A percentile compares a stretch with the other conserved stretches of the same genome.
phyloP scores from a whole-genome alignment of 2,888 invertebrate genomes.

The Quadriops clusia region DNA sequence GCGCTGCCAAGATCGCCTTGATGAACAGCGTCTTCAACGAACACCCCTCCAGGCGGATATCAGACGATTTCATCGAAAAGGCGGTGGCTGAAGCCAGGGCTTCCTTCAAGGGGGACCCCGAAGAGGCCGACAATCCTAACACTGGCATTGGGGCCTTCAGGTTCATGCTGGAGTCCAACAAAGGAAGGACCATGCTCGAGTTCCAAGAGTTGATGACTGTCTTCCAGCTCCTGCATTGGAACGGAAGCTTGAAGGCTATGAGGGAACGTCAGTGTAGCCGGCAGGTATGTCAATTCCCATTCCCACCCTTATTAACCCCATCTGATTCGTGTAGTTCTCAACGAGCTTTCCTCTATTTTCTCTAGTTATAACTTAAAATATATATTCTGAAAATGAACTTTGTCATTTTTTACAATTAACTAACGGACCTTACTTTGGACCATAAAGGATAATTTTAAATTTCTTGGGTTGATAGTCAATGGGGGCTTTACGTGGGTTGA shows the following conservation, averaged over 20 bases:
- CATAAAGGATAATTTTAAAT: too few species aligned
- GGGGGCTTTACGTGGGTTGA: too few species aligned
- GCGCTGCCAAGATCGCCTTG: conserved; percentile 88
- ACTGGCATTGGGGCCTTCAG: conserved; percentile 64
- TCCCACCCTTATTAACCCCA: too few species aligned
- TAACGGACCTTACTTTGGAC: too few species aligned
- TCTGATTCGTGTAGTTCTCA: too few species aligned
- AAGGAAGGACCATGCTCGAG: conserved; percentile 89
- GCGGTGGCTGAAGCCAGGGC: conserved; percentile 85
- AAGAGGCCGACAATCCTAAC: conserved; percentile 52
- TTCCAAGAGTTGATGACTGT: conserved; percentile 98
- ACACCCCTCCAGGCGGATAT: conserved; percentile 83
- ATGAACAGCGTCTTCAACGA: conserved; percentile 97
- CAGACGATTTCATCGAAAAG: conserved; percentile 88
- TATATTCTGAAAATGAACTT: too few species aligned
- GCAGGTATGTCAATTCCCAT: too few species aligned
- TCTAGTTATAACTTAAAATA: too few species aligned
- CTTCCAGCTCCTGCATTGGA: conserved; percentile 92
- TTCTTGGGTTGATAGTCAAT: too few species aligned
- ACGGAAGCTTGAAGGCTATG: conserved; percentile 92
- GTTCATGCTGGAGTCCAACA: conserved; percentile 67
- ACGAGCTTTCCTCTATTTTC: too few species aligned
- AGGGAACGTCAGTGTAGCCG: conserved; percentile 87
- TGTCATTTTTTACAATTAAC: too few species aligned
- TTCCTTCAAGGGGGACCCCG: conserved; percentile 59